Conservation (phyloP, 1,140 invertebrate species). For the Panulirus ornatus region DNA sequence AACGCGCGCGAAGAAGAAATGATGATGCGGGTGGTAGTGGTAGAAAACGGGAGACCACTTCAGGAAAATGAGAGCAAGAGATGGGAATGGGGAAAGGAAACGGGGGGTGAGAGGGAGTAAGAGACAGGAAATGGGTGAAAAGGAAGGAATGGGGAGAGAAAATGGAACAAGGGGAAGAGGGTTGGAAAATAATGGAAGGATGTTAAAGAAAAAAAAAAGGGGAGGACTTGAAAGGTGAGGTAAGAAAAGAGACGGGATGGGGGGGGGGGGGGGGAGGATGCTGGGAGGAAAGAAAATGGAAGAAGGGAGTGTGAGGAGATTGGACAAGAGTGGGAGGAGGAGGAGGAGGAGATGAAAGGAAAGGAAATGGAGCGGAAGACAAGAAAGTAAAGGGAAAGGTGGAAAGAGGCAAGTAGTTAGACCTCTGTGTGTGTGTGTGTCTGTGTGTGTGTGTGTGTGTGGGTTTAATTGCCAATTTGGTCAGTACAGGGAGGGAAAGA, state of each 20-base stretch:
- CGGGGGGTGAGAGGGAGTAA: not conserved
- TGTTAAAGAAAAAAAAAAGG: not conserved
- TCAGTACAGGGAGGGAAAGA: not conserved
- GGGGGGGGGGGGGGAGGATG: no score
- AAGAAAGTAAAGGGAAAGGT: not conserved
- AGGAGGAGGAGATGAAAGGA: no score
- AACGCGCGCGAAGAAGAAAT: not conserved
- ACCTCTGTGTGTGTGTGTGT: conserved; percentile 8
- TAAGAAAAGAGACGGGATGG: no score
- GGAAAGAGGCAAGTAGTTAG: no score
- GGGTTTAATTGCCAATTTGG: not conserved
- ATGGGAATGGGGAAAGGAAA: not conserved
- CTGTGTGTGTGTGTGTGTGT: not conserved
- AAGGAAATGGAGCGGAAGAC: not conserved
- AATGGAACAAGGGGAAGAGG: not conserved
- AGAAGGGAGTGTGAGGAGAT: no score
- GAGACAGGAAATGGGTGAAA: not conserved
- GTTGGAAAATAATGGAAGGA: not conserved
- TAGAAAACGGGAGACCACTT: no score
- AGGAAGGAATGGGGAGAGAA: not conserved
- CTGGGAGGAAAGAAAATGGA: no score
- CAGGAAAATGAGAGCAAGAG: not conserved
- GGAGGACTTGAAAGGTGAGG: not conserved
- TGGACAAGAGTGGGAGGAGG: no score
- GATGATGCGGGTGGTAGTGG: no score